phyloP scores from a whole-genome alignment of 2,888 invertebrate species.

The Parnassius orleans region DNA sequence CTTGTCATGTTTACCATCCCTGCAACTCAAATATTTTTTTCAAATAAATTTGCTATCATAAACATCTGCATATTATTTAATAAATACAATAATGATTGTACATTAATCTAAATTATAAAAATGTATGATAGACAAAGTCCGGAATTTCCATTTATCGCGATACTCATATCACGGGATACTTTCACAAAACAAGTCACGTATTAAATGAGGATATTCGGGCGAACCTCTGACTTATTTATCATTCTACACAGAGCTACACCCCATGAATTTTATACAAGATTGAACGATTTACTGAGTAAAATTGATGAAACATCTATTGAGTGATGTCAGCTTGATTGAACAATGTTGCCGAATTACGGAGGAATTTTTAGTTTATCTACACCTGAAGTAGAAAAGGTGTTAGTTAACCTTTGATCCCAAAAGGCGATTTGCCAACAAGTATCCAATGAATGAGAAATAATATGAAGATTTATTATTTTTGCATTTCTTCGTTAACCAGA shows the following conservation, averaged over 20 bases:
- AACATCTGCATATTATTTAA: no score
- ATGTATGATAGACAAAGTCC: slow-evolving; percentile 67
- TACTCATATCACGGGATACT: slow-evolving; percentile 71
- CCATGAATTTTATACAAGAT: slow-evolving; percentile 81
- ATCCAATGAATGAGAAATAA: no score
- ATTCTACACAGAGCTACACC: slow-evolving; percentile 76
- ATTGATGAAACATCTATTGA: slow-evolving; percentile 79
- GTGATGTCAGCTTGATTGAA: slow-evolving; percentile 71
- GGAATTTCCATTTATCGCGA: slow-evolving; percentile 61
- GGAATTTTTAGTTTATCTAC: slow-evolving; percentile 24
- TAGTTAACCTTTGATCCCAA: no score
- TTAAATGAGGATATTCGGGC: slow-evolving; percentile 81
- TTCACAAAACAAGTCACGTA: slow-evolving; percentile 79
- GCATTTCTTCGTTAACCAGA: no score
- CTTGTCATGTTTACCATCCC: no score
- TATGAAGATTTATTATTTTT: no score
- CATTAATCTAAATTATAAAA: slow-evolving; percentile 48
- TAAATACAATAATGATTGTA: slow-evolving; percentile 5
- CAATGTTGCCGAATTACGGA: slow-evolving; percentile 42
- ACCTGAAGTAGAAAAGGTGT: slow-evolving; percentile 5
- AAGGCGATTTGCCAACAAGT: no score
- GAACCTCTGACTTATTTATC: slow-evolving; percentile 79
- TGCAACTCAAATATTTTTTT: no score
- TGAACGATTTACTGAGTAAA: slow-evolving; percentile 78
- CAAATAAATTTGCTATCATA: no score